Conservation (phyloP, 2,888 invertebrate species). For the Gymnocheta viridis region DNA sequence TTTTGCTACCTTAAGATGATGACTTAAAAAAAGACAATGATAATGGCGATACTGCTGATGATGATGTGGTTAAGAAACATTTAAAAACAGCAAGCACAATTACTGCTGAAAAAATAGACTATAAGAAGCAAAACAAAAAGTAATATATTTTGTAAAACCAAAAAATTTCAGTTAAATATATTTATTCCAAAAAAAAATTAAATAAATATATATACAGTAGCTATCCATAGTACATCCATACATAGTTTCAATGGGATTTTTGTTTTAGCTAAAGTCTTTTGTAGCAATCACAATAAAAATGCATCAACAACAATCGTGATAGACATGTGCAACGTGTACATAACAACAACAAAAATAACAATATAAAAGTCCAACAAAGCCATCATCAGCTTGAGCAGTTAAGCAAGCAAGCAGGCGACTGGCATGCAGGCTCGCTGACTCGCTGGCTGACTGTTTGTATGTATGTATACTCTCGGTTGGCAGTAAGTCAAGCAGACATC, state of each 20-base stretch:
- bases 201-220: slow-evolving; percentile 38
- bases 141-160: not conserved
- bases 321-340: slow-evolving; percentile 71
- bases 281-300: slow-evolving; percentile 72
- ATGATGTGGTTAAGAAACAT: slow-evolving; percentile 61
- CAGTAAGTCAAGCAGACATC: slow-evolving; percentile 56
- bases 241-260: slow-evolving; percentile 54
- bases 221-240: slow-evolving; percentile 55
- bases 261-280: slow-evolving; percentile 58
- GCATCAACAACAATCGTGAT: slow-evolving; percentile 71
- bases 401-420: not conserved
- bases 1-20: slow-evolving; percentile 33
- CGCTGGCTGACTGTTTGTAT: not conserved
- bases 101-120: slow-evolving; percentile 29
- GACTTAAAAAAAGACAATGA: slow-evolving; percentile 21
- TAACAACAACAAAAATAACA: slow-evolving; percentile 47
- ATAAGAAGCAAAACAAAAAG: not conserved
- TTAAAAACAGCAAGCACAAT: slow-evolving; percentile 46
- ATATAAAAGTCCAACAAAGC: slow-evolving; percentile 36
- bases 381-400: slow-evolving; percentile 49
- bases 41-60: slow-evolving; percentile 28
- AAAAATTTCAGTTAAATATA: slow-evolving; percentile 11
- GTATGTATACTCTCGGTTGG: slow-evolving; percentile 15
- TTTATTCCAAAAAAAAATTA: not conserved
- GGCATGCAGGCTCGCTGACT: slow-evolving; percentile 10